Base-by-base conservation (phyloP, 2,888 invertebrate genomes). In the Operophtera brumata region DNA sequence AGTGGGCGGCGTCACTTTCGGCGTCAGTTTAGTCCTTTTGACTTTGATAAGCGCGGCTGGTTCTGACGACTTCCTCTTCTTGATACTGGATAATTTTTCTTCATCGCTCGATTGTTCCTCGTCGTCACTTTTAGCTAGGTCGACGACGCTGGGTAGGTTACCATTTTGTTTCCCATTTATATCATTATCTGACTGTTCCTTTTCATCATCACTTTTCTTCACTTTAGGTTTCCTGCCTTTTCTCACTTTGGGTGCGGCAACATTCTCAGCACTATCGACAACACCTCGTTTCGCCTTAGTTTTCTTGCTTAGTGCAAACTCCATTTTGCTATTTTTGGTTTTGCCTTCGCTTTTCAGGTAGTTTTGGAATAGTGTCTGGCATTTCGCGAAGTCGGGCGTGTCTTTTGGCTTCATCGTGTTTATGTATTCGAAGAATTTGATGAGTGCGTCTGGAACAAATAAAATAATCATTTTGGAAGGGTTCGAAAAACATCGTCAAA, bases 351-450 rank as follows among this genome's bases (percentile, higher is more conserved):
- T 82, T 71, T 94, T 93, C 0, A 97, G 80, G 10, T 93, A 96
- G 39, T 82, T 82, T 20, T 86, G 80, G 61, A 97, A 93, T 11
- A 95, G 83, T 57, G 92, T 91, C 11, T 92, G 91, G 61, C 95
- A 93, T 75, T 94, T 93, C 0, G 91, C 84, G 75, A 96, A 97
- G 75, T 96, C 93, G 0, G 96, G 96, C 10, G 80, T 82, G 12
- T 94, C 93, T 67, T 95, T 92, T 65, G 94, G 95, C 61, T 94
- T 90, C 67, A 97, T 65, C 35, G 91, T 90, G 43, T 92, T 88
- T 3, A 96, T 91, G 71, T 95, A 93, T 57, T 93, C 92, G 66
- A 96, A 91, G 71, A 92, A 95, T 47, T 93, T 91, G 9, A 86
- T 80, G 0, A 95, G 77, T 12, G 92, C 91, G 47, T 84, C 94